A percentile compares a stretch with the other conserved stretches of the same genome.
Evolutionary conservation across 2,888 invertebrate species (phyloP).

Genomic region (Xanthorhoe spadicearia): DNA sequence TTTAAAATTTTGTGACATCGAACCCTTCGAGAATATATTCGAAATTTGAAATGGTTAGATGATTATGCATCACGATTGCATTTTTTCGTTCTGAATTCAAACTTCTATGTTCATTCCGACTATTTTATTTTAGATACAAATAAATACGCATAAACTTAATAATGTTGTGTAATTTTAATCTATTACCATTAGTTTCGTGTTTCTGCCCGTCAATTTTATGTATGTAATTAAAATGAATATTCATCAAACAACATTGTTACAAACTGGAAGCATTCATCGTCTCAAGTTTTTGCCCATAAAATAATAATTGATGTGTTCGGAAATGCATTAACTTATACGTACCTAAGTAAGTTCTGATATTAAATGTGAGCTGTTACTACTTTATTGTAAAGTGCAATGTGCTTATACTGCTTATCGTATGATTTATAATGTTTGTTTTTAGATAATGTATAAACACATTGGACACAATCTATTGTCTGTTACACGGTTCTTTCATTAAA

Average conservation of each 20-base stretch:
- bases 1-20: conserved; percentile 17
- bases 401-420: conserved; percentile 70
- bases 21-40: conserved; percentile 10
- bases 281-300: conserved; percentile 27
- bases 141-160: too few relatives aligned
- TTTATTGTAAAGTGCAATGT: conserved; percentile 40
- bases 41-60: conserved; percentile 23
- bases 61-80: background rate
- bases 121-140: too few relatives aligned
- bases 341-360: conserved; percentile 26
- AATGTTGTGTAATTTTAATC: conserved; percentile 1
- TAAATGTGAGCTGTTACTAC: conserved; percentile 31
- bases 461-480: conserved; percentile 50
- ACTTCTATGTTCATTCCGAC: too few relatives aligned
- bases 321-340: conserved; percentile 22
- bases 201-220: conserved; percentile 18
- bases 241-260: conserved; percentile 28
- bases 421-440: conserved; percentile 30
- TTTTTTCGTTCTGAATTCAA: background rate
- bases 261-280: conserved; percentile 12
- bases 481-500: conserved; percentile 57
- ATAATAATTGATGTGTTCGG: conserved; percentile 11
- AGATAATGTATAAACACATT: conserved; percentile 45
- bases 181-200: conserved; percentile 18
- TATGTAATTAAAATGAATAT: conserved; percentile 24